phyloP scores from a whole-genome alignment of 2,888 invertebrate species.

The Drosophila paramelanica region DNA sequence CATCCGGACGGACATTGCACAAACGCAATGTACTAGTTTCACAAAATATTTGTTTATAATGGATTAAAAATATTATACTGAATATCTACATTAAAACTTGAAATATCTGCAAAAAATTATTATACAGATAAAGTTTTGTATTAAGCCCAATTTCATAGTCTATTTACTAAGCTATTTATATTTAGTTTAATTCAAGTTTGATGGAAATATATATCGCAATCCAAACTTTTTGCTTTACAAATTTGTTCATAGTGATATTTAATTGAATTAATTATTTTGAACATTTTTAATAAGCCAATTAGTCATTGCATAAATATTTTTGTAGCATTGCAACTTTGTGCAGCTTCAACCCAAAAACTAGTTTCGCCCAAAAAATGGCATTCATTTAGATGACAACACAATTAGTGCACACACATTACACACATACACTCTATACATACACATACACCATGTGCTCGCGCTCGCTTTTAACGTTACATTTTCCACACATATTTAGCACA shows the following conservation, averaged over 20 bases:
- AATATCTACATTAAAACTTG: not conserved
- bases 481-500: slow-evolving; percentile 67
- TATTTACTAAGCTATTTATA: too few relatives aligned
- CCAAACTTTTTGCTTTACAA: not conserved
- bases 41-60: too few relatives aligned
- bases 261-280: slow-evolving; percentile 4
- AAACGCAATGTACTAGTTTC: too few relatives aligned
- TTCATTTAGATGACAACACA: slow-evolving; percentile 69
- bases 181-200: not conserved
- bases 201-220: not conserved
- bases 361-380: slow-evolving; percentile 47
- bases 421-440: not conserved
- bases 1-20: too few relatives aligned
- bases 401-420: slow-evolving; percentile 40
- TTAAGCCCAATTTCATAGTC: not conserved
- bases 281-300: slow-evolving; percentile 18
- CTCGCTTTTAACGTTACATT: slow-evolving; percentile 57
- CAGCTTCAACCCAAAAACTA: slow-evolving; percentile 29
- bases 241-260: not conserved
- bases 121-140: not conserved
- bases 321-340: slow-evolving; percentile 15
- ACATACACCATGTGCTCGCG: not conserved
- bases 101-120: not conserved
- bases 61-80: too few relatives aligned
- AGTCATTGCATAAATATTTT: slow-evolving; percentile 4